Percentiles rank a stretch among this genome's conserved stretches.
Conservation (phyloP, 1,140 invertebrate genomes). For the Psix sp. region DNA sequence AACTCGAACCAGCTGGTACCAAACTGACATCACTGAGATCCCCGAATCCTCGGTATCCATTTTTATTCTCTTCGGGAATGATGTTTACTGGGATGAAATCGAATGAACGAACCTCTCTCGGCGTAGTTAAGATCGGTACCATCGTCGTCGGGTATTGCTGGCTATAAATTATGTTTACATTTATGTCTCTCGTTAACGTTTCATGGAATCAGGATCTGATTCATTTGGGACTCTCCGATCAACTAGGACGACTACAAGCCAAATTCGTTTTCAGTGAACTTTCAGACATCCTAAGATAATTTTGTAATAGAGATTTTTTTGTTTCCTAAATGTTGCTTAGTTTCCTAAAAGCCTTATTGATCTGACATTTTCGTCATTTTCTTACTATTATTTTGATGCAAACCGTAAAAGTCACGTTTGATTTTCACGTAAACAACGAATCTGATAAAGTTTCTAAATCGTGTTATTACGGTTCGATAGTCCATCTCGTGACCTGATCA, state of each 20-base stretch:
- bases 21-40: slow-evolving; percentile 73
- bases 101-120: slow-evolving; percentile 65
- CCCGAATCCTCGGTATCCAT: slow-evolving; percentile 68
- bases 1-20: slow-evolving; percentile 72
- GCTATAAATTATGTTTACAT: slow-evolving; percentile 51
- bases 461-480: slow-evolving; percentile 15
- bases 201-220: background rate
- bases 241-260: no score
- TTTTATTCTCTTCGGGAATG: slow-evolving; percentile 71
- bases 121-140: slow-evolving; percentile 71
- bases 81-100: slow-evolving; percentile 75
- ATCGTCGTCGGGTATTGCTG: slow-evolving; percentile 73
- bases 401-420: slow-evolving; percentile 12
- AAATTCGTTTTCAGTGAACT: no score
- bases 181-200: no score
- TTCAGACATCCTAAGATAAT: no score
- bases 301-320: no score
- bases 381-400: no score
- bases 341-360: background rate
- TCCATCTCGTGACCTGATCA: slow-evolving; percentile 15
- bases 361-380: no score
- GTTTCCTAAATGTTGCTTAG: background rate
- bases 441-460: slow-evolving; percentile 16
- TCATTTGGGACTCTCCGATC: no score
- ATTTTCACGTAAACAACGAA: background rate